phyloP scores from a whole-genome alignment of 2,888 invertebrate species.

The Hedychridium roseum region DNA sequence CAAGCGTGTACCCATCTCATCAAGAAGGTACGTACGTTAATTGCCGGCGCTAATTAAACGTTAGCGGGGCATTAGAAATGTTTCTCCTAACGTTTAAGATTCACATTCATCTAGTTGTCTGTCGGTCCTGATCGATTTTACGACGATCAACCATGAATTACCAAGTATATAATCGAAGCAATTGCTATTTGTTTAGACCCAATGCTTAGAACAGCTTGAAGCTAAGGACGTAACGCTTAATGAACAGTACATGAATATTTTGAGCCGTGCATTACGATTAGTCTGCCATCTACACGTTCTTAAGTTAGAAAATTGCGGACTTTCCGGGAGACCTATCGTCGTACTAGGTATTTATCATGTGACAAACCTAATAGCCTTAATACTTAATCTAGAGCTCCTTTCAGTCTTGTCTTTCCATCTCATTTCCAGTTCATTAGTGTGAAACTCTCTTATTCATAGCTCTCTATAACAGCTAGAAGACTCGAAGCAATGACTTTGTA shows the following conservation, averaged over 20 bases:
- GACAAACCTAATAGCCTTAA: conserved; percentile 16
- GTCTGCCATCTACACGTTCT: conserved; percentile 77
- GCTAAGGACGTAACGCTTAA: conserved; percentile 71
- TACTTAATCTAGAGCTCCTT: conserved; percentile 1
- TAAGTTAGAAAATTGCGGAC: conserved; percentile 78
- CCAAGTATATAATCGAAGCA: conserved; percentile 26
- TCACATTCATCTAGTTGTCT: no score
- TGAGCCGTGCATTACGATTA: conserved; percentile 77
- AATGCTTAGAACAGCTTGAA: conserved; percentile 75
- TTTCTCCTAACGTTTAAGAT: no score
- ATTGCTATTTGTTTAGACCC: conserved; percentile 67
- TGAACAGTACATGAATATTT: conserved; percentile 74
- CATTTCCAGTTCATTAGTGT: no score
- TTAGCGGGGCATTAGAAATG: no score
- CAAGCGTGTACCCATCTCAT: conserved; percentile 82
- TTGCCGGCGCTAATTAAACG: no score
- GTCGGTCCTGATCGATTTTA: no score
- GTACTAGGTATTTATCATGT: conserved; percentile 71
- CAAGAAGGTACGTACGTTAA: conserved; percentile 70
- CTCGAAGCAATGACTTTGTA: no score
- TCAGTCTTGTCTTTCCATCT: conserved; percentile 1
- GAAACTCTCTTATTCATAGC: background rate
- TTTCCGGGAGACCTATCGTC: conserved; percentile 78
- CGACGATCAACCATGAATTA: no score
- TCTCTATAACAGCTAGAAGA: conserved; percentile 13